Conservation (phyloP, 2,888 invertebrate genomes). For the Axea sp. region DNA sequence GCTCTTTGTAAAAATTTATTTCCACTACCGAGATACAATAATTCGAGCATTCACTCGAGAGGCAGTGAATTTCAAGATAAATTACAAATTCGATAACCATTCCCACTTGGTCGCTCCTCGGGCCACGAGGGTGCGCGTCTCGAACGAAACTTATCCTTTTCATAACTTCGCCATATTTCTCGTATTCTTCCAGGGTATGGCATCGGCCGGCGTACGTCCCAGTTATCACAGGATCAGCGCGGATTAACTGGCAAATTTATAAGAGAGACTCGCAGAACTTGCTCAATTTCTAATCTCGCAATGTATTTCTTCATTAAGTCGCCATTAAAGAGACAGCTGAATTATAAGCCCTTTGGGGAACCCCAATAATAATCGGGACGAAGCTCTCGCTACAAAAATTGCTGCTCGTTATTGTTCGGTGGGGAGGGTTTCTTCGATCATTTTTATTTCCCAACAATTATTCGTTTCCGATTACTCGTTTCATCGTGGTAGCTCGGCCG, state of each 20-base stretch:
- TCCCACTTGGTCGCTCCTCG: constrained; percentile 37
- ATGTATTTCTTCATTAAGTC: constrained; percentile 59
- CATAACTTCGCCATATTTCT: constrained; percentile 69
- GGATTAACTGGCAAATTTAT: constrained; percentile 74
- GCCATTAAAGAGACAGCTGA: constrained; percentile 44
- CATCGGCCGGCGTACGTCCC: constrained; percentile 70
- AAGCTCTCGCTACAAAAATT: neutral
- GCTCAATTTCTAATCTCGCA: constrained; percentile 55
- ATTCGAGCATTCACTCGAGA: constrained; percentile 59
- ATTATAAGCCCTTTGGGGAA: constrained; percentile 51
- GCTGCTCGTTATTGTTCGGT: neutral
- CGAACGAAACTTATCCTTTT: constrained; percentile 71
- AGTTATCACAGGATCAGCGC: constrained; percentile 74
- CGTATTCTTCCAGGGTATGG: constrained; percentile 53
- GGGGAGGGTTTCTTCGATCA: no score
- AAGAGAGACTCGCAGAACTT: constrained; percentile 50
- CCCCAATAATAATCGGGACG: constrained; percentile 37
- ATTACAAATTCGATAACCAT: constrained; percentile 68
- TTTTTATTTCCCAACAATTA: neutral
- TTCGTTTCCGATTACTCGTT: neutral
- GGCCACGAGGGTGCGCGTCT: constrained; percentile 53
- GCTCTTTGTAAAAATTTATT: constrained; percentile 65
- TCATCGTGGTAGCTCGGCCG: no score
- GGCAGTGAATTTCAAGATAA: constrained; percentile 64
- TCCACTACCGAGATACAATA: constrained; percentile 61